A percentile compares a stretch with the other conserved stretches of the same genome.
Conservation (phyloP, 1,140 invertebrate species). For the Limonius californicus region DNA sequence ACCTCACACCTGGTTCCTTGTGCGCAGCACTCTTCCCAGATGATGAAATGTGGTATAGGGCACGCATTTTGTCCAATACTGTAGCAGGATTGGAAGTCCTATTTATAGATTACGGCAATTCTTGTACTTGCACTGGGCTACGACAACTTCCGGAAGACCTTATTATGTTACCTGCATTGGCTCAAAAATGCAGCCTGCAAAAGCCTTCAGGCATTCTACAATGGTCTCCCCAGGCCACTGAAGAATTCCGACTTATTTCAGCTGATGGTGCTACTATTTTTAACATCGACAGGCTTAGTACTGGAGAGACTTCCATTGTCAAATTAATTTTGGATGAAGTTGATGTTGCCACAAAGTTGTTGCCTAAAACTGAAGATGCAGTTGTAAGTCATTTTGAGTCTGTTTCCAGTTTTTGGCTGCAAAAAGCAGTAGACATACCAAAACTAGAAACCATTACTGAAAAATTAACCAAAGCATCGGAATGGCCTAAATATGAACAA, state of each 20-base stretch:
- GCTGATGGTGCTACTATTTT: conserved; percentile 63
- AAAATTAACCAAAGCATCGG: neutral
- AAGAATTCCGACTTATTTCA: conserved; percentile 61
- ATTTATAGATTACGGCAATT: conserved; percentile 74
- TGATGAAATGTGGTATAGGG: conserved; percentile 67
- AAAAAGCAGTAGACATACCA: conserved; percentile 51
- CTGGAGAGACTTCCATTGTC: conserved; percentile 61
- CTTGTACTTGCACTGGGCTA: conserved; percentile 56
- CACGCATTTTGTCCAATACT: conserved; percentile 58
- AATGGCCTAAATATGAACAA: conserved; percentile 44
- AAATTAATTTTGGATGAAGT: conserved; percentile 58
- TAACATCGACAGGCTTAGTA: conserved; percentile 58
- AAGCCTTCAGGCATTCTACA: conserved; percentile 55
- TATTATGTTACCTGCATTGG: conserved; percentile 55
- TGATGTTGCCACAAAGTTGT: conserved; percentile 58
- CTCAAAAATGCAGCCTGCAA: conserved; percentile 60
- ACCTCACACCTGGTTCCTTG: conserved; percentile 54
- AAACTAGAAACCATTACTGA: conserved; percentile 8
- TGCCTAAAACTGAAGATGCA: conserved; percentile 41
- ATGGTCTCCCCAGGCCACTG: conserved; percentile 60
- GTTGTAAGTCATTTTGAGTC: conserved; percentile 46
- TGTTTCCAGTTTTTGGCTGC: conserved; percentile 62
- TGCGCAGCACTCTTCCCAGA: conserved; percentile 67
- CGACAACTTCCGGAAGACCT: conserved; percentile 61
- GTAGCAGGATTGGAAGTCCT: conserved; percentile 57